Base-by-base conservation (phyloP, 1,140 invertebrate genomes). In the Formica exsecta region DNA sequence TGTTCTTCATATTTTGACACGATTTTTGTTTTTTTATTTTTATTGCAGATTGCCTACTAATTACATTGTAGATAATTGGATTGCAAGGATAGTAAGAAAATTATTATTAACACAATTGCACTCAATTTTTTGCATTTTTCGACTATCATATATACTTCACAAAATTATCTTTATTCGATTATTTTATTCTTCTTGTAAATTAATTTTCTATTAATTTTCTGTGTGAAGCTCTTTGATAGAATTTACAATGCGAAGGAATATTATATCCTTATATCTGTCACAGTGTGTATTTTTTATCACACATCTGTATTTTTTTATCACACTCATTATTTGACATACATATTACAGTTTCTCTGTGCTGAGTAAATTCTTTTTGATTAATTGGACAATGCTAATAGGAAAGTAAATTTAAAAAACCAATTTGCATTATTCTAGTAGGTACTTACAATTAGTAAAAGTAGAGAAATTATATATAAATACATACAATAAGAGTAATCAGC, bases 61-160 rank as follows among this genome's bases (percentile, higher is more conserved):
- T 85, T 29, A 61, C n/a, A 74, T 61, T 61, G 8, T 48, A 74
- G 38, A 80, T 41, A 7, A 61, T 81, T 36, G 54, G 9, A 83
- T 83, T 83, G 29, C 32, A 41, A 87, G 36, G 48, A 51, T 74
- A 59, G 6, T n/a, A 59, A 22, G 13, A 44, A 66, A 81, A 71
- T 89, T 81, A 81, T 65, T 62, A 84, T 80, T 79, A 89, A 64
- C 57, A 57, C 62, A 57, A 89, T 89, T 89, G 88, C 87, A 89
- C 87, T 80, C 88, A 85, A 29, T 73, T 71, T 73, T 6, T 61
- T 29, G 22, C 16, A 36, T 83, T 81, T 61, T 61, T 1, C 41
- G 57, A 70, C 38, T 74, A 74, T 73, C 38, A 61, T 83, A 81
- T 71, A 59, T 57, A 68, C 70, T 41, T 83, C 8, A 16, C 66